phyloP scores from a whole-genome alignment of 2,113 vertebrate species.

The Oryzias melastigma region DNA sequence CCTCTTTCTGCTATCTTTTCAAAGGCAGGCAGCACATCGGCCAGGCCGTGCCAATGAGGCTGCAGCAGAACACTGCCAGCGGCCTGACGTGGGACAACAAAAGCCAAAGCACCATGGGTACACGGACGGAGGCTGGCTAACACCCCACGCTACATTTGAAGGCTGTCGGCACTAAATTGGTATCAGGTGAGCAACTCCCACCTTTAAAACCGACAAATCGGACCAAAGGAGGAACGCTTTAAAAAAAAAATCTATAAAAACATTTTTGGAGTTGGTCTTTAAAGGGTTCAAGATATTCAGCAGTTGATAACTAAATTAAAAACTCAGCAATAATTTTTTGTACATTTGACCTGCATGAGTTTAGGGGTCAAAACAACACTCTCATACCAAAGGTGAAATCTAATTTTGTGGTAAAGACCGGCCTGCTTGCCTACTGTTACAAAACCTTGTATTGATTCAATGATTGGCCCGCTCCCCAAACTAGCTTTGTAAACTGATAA shows the following conservation, averaged over 20 bases:
- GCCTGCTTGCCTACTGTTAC: background rate
- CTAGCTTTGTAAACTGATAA: conserved; percentile 4
- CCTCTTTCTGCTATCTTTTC: conserved; percentile 73
- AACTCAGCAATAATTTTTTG: too few species aligned
- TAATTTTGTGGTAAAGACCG: too few species aligned
- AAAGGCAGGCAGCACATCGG: conserved; percentile 74
- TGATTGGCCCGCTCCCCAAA: background rate
- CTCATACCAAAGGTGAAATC: too few species aligned
- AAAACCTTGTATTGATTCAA: conserved; percentile 4
- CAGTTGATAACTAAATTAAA: too few species aligned
- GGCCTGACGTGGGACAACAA: conserved; percentile 78
- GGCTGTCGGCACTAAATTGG: background rate
- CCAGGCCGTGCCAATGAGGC: conserved; percentile 70
- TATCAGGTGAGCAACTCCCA: background rate
- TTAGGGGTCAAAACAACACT: too few species aligned
- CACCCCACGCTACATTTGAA: too few species aligned
- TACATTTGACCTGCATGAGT: too few species aligned
- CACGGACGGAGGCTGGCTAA: conserved; percentile 44
- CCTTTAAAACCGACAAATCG: too few species aligned
- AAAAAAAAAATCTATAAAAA: too few species aligned
- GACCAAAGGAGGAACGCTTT: too few species aligned
- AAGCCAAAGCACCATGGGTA: conserved; percentile 71
- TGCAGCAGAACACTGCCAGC: conserved; percentile 76
- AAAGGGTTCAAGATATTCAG: too few species aligned
- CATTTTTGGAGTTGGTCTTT: too few species aligned